Evolutionary conservation across 2,797 vertebrate species (phyloP).

Genomic region (Bradypodion ventrale): DNA sequence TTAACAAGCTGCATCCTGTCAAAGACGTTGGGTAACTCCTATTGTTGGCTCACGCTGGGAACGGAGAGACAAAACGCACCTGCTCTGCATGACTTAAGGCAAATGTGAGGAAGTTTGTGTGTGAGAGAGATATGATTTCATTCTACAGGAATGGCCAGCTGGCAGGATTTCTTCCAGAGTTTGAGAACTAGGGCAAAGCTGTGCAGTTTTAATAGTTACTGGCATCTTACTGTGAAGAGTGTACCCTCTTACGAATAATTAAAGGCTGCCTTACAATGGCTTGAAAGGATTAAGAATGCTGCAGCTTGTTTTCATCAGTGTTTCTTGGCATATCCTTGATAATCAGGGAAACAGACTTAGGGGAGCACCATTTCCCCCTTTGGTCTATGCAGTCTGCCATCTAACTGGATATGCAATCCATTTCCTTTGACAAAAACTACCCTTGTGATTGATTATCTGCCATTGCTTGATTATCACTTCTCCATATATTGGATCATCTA

Average conservation of each 20-base stretch:
- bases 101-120: conserved; percentile 87
- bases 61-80: conserved; percentile 90
- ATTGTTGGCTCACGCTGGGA: conserved; percentile 88
- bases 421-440: background rate
- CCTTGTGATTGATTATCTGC: background rate
- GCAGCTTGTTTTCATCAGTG: conserved; percentile 18
- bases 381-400: background rate
- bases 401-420: background rate
- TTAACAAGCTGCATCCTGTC: conserved; percentile 97
- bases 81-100: conserved; percentile 87
- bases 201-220: conserved; percentile 71
- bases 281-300: conserved; percentile 21
- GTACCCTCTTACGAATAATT: conserved; percentile 66
- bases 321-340: conserved; percentile 23
- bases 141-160: conserved; percentile 81
- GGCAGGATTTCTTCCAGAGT: conserved; percentile 80
- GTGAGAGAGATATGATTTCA: conserved; percentile 88
- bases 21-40: conserved; percentile 80
- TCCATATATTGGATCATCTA: background rate
- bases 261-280: conserved; percentile 42
- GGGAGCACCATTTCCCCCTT: background rate
- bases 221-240: conserved; percentile 68
- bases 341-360: background rate
- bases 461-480: background rate
- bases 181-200: conserved; percentile 71